phyloP scores from a whole-genome alignment of 1,140 invertebrate genomes.

The Halotydeus destructor region DNA sequence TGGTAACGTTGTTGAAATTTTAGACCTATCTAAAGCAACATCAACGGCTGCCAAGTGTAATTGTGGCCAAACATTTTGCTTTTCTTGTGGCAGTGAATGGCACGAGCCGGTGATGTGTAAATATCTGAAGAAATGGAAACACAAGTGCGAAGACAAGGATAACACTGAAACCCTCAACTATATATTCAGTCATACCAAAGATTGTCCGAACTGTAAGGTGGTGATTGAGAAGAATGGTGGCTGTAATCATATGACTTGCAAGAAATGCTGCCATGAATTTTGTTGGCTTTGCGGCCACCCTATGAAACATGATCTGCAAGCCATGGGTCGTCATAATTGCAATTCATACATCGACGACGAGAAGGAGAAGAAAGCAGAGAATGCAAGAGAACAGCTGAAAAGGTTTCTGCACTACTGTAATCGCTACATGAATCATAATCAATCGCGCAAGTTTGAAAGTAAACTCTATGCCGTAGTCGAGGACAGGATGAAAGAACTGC shows the following conservation, averaged over 20 bases:
- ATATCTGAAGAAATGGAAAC: conserved; percentile 89
- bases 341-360: neutral
- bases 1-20: conserved; percentile 80
- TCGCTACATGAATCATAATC: conserved; percentile 97
- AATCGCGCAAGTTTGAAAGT: conserved; percentile 85
- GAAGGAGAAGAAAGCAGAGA: conserved; percentile 39
- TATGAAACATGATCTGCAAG: conserved; percentile 62
- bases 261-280: conserved; percentile 52
- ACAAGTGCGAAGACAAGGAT: conserved; percentile 72
- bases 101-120: conserved; percentile 92
- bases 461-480: conserved; percentile 73
- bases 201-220: conserved; percentile 46
- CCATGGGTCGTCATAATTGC: conserved; percentile 68
- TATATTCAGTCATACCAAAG: conserved; percentile 52
- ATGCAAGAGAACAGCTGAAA: conserved; percentile 87
- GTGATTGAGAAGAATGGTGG: conserved; percentile 56
- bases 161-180: conserved; percentile 98
- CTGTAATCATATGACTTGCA: conserved; percentile 55
- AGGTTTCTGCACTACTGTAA: conserved; percentile 99
- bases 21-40: conserved; percentile 20
- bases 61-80: conserved; percentile 75
- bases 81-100: conserved; percentile 81
- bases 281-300: conserved; percentile 51
- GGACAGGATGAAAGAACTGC: conserved; percentile 77
- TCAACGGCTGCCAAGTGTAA: conserved; percentile 83